Evolutionary conservation across 2,113 vertebrate species (phyloP).

Genomic region (Campylorhamphus procurvoides): DNA sequence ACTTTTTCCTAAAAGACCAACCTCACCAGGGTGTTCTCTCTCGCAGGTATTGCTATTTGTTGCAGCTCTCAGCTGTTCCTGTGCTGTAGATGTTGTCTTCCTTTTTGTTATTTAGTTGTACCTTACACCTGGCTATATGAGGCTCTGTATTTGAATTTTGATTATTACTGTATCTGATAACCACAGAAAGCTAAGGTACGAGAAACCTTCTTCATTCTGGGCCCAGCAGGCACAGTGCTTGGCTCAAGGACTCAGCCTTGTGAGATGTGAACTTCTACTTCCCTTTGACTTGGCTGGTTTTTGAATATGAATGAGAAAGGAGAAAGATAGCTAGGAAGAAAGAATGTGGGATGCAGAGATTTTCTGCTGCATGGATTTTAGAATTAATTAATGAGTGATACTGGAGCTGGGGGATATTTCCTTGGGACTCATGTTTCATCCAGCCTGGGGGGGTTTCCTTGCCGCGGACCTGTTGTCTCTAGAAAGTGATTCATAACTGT

Average conservation of each 20-base stretch:
- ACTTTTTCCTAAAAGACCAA: not conserved
- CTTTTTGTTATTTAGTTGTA: not conserved
- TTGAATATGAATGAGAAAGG: not conserved
- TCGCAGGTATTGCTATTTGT: not conserved
- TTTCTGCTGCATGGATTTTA: not conserved
- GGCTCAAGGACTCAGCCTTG: not conserved
- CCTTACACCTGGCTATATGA: not conserved
- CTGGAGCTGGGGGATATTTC: not conserved
- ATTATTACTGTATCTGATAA: not conserved
- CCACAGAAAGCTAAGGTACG: not conserved
- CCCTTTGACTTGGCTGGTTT: not conserved
- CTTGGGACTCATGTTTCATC: not conserved
- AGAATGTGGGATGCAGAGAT: not conserved
- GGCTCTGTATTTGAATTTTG: not conserved
- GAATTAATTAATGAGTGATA: not conserved
- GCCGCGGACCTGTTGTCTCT: not conserved
- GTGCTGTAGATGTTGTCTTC: not conserved
- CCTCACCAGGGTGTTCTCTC: not conserved
- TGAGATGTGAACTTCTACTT: not conserved
- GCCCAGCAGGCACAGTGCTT: not conserved
- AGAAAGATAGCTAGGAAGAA: not conserved
- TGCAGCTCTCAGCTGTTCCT: accelerated
- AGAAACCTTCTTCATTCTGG: not conserved
- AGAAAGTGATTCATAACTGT: not conserved
- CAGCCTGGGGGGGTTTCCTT: not conserved